Conservation (phyloP, 2,797 vertebrate species). For the Pangasius mekongensis region DNA sequence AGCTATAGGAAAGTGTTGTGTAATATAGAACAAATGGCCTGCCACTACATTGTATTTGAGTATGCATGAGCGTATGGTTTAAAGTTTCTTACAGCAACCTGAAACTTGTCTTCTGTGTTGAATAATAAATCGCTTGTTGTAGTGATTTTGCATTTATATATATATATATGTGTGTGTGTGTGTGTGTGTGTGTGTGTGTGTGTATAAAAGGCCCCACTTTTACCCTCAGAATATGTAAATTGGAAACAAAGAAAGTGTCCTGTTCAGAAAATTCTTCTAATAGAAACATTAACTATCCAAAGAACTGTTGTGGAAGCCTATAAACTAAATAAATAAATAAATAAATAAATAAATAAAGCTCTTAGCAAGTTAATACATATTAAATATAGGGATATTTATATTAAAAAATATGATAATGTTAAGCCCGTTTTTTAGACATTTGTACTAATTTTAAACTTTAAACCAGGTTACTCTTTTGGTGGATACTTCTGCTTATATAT, state of each 20-base stretch:
- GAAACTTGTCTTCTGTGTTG: background rate
- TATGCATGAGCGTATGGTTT: background rate
- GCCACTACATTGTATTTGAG: constrained; percentile 7
- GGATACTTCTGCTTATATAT: background rate
- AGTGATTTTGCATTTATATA: background rate
- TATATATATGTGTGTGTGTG: too few relatives aligned
- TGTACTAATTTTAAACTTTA: background rate
- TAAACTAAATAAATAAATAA: background rate
- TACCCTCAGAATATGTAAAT: too few relatives aligned
- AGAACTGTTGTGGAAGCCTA: background rate
- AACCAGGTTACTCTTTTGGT: background rate
- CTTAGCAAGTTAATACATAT: background rate
- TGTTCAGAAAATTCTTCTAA: background rate
- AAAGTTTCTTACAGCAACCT: background rate
- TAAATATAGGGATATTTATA: background rate
- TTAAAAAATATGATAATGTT: too few relatives aligned
- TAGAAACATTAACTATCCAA: background rate
- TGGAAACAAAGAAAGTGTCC: background rate
- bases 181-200: too few relatives aligned
- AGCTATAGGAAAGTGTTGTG: constrained; percentile 5
- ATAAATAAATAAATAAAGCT: background rate
- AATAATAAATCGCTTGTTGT: background rate
- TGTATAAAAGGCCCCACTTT: too few relatives aligned
- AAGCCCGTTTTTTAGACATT: too few relatives aligned
- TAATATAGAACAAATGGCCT: constrained; percentile 6